Percentiles rank a stretch among this genome's conserved stretches.
Evolutionary conservation across 37 sponge, comb jelly and placozoan species (phyloP).

Genomic region (Aphrocallistes beatrix): DNA sequence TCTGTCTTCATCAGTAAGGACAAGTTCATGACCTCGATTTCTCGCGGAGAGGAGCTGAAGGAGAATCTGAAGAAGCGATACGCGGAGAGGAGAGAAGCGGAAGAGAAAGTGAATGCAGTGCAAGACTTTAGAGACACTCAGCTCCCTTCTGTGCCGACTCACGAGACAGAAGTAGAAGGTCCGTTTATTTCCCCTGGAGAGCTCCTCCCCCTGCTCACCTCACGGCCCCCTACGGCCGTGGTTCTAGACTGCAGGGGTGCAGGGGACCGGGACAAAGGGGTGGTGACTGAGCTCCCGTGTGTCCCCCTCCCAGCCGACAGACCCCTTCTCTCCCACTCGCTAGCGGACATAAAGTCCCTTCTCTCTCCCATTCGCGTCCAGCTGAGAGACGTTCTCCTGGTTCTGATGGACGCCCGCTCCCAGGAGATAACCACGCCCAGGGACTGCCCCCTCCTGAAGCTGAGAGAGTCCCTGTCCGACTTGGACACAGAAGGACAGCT

Average conservation of each 20-base stretch:
- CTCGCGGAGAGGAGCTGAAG: neutral
- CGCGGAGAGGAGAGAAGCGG: neutral
- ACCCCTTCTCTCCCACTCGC: neutral
- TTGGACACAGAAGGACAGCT: constrained; percentile 19
- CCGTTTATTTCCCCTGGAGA: neutral
- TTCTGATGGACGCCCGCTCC: neutral
- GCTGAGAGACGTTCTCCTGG: neutral
- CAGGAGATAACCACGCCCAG: neutral
- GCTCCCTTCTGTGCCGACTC: neutral
- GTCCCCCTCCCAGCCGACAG: neutral
- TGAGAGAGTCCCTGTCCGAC: constrained; percentile 4
- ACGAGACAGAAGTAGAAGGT: neutral
- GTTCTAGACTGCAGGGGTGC: neutral
- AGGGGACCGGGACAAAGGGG: neutral
- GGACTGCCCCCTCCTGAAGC: neutral
- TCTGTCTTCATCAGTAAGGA: neutral
- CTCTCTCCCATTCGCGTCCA: neutral
- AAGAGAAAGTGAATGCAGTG: neutral
- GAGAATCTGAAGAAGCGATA: neutral
- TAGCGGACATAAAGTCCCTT: neutral
- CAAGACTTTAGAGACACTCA: neutral
- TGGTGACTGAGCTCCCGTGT: neutral
- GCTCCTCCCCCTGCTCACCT: neutral
- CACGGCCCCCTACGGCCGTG: neutral
- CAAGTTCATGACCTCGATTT: neutral